Evolutionary conservation across 2,888 invertebrate genomes (phyloP), one percentile per base, ranked within the genome.

Genomic region (Calliopum simillimum): DNA sequence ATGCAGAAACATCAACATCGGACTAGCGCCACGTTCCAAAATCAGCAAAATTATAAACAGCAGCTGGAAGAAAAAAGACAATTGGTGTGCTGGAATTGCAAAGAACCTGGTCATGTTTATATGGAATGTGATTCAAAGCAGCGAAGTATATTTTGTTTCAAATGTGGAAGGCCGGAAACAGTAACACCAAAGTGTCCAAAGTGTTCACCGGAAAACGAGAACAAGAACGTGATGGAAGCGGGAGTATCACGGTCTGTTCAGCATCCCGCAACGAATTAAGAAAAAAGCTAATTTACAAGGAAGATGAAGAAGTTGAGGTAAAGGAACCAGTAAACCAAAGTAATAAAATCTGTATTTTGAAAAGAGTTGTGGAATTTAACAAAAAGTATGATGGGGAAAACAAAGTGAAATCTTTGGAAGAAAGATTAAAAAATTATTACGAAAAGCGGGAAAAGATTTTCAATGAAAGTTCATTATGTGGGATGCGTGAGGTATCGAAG

Each of bases 111-210:
- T n/a, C n/a, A n/a, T n/a, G n/a, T n/a, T n/a, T n/a, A n/a, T n/a
- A n/a, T n/a, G n/a, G n/a, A n/a, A n/a, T n/a, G n/a, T n/a, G n/a
- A n/a, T n/a, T n/a, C n/a, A n/a, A n/a, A n/a, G n/a, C n/a, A n/a
- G n/a, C n/a, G n/a, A n/a, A n/a, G n/a, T n/a, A n/a, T n/a, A n/a
- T n/a, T n/a, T n/a, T n/a, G n/a, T n/a, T n/a, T n/a, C n/a, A n/a
- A n/a, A n/a, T n/a, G n/a, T n/a, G 43, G 67, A 4, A 53, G 13
- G 8, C 46, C 19, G 6, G n/a, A 65, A 11, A 55, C 55, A 1
- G 55, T 66, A 14, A 66, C 65, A 41, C 55, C 55, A 4, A 66
- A 47, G 33, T 66, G 65, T 41, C 53, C 65, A 6, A 66, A 23
- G 4, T 66, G 65, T 43, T n/a, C 44, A 3, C 12, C 14, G 65